phyloP scores from a whole-genome alignment of 2,113 vertebrate species.

The Indicator indicator region DNA sequence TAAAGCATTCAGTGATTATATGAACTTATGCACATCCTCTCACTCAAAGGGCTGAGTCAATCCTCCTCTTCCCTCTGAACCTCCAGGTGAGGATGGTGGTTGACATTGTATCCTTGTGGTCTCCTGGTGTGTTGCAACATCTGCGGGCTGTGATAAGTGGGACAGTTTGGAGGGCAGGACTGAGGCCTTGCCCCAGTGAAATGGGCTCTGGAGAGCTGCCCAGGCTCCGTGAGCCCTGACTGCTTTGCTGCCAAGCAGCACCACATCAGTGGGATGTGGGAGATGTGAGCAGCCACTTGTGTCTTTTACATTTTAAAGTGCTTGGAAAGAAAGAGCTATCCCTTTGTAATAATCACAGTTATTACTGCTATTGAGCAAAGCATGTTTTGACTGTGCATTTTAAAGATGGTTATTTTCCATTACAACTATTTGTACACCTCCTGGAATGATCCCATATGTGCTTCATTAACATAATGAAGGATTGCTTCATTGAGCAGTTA shows the following conservation, averaged over 20 bases:
- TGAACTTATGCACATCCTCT: no score
- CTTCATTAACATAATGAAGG: not conserved
- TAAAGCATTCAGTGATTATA: no score
- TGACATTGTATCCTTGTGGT: no score
- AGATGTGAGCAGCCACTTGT: not conserved
- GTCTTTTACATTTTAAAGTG: not conserved
- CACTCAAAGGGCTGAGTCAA: no score
- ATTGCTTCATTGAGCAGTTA: not conserved
- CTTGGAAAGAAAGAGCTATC: not conserved
- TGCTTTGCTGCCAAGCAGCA: not conserved
- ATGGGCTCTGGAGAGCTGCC: no score
- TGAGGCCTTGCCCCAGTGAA: no score
- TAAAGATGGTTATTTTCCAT: not conserved
- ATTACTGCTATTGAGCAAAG: not conserved
- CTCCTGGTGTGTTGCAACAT: no score
- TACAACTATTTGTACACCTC: not conserved
- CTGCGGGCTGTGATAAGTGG: no score
- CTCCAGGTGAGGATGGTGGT: no score
- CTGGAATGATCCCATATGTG: not conserved
- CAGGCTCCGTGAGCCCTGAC: fast-evolving
- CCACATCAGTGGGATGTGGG: fast-evolving
- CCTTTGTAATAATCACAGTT: not conserved
- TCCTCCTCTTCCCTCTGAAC: no score
- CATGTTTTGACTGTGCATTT: not conserved
- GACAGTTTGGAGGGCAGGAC: no score